Percentiles rank a stretch among this genome's conserved stretches.
Conservation (phyloP, 2,888 invertebrate species). For the Clanis bilineata region DNA sequence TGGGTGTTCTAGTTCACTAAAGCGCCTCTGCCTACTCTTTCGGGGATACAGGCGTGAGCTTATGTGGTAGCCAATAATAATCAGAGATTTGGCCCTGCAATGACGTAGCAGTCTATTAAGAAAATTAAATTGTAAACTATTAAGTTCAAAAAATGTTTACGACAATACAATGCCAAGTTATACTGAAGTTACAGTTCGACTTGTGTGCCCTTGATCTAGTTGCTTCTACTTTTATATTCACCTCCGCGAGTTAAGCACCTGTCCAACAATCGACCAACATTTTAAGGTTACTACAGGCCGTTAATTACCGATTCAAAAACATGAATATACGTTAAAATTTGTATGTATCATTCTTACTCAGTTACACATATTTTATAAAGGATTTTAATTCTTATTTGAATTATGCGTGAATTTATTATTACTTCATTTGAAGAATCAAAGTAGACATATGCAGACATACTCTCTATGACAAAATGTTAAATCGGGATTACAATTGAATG, state of each 20-base stretch:
- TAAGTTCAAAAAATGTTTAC: background rate
- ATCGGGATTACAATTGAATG: too few species aligned
- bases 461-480: too few species aligned
- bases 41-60: too few species aligned
- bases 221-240: background rate
- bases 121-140: background rate
- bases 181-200: background rate
- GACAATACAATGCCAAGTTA: background rate
- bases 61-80: too few species aligned
- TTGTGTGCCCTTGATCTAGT: slow-evolving; percentile 9
- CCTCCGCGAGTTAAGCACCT: slow-evolving; percentile 2
- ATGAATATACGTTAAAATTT: background rate
- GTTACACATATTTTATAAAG: too few species aligned
- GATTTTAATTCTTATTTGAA: too few species aligned
- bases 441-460: too few species aligned
- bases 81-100: too few species aligned
- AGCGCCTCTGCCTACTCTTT: too few species aligned
- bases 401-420: too few species aligned
- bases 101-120: background rate
- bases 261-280: background rate
- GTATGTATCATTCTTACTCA: background rate
- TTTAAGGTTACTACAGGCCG: background rate
- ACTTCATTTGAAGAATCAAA: too few species aligned
- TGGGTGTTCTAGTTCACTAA: too few species aligned
- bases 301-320: background rate